Evolutionary conservation across 2,797 vertebrate genomes (phyloP).

Genomic region (Rhabdophis nuchalis): DNA sequence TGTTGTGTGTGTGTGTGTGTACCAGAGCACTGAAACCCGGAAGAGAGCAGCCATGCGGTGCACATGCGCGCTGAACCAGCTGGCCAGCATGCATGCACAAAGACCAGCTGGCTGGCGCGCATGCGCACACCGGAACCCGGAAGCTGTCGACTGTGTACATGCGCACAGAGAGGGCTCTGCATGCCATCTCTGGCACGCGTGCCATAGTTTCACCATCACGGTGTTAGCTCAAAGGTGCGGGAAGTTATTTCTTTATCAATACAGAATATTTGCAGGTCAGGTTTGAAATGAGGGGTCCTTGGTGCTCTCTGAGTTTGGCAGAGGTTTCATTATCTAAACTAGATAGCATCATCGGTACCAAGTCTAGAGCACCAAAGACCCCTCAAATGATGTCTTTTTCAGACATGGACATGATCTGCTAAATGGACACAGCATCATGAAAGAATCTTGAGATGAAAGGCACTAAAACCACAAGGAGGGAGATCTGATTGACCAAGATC

Average conservation of each 20-base stretch:
- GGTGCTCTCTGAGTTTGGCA: not conserved
- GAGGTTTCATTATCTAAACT: not conserved
- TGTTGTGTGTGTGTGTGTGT: too few species aligned
- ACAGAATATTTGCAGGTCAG: not conserved
- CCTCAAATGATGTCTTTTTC: not conserved
- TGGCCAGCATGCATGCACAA: too few species aligned
- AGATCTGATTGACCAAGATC: not conserved
- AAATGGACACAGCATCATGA: not conserved
- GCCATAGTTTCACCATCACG: too few species aligned
- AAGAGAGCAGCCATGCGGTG: too few species aligned
- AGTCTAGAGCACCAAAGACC: not conserved
- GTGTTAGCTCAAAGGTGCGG: not conserved
- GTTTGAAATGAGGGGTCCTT: not conserved
- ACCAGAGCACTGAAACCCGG: too few species aligned
- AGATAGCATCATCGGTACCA: not conserved
- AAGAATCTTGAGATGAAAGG: not conserved
- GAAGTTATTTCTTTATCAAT: not conserved
- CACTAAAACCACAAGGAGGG: not conserved
- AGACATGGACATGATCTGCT: not conserved
- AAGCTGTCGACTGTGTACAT: too few species aligned
- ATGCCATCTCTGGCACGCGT: too few species aligned
- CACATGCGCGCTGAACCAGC: too few species aligned
- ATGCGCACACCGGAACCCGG: too few species aligned
- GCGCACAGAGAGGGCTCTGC: too few species aligned
- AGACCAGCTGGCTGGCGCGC: too few species aligned